Evolutionary conservation across 1,140 invertebrate species (phyloP), one percentile per base, ranked within the genome.

Genomic region (Drosophila fuyamai): DNA sequence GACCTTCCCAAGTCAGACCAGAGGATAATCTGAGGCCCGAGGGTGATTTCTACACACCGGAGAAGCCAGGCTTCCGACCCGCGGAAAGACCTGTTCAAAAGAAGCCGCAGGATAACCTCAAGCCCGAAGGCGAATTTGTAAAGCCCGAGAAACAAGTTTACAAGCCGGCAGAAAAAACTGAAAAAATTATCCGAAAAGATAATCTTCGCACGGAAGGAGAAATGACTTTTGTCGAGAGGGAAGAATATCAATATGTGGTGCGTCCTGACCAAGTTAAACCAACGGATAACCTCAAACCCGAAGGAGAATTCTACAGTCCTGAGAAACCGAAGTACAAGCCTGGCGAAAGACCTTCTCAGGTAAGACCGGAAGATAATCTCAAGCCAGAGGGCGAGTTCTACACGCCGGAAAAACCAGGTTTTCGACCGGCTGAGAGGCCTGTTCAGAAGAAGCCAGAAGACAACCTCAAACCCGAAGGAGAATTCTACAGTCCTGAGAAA

Each of bases 21-120:
- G 54, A 66, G 12, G 62, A 66, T 14, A 66, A 66, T 16, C 46
- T 66, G 7, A 32, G 36, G 41, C 53, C 53, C 0, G 67, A 71
- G 93, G 95, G 94, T 0, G 67, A 71, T 2, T 71, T 71, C 29
- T 71, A 71, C 5, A 50, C 51, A 8, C 67, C 67, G 0, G 67
- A 71, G 7, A 71, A 71, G 44, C 67, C 67, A 47, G 59, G 90
- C 61, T 94, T 89, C 77, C 76, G 86, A 18, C 93, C 93, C 2
- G 92, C 92, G n/a, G 93, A 94, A 92, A 89, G 94, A 44, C 94
- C 81, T 10, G 92, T 91, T 27, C 94, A 93, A 6, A 94, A 93
- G 57, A 94, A 93, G 76, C 94, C 93, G n/a, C n/a, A n/a, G n/a
- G n/a, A n/a, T n/a, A n/a, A n/a, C n/a, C 85, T 96, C 6, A 94